Percentiles rank a stretch among this genome's conserved stretches.
phyloP scores from a whole-genome alignment of 2,888 invertebrate genomes.

The Pachliopta kotzebuea region DNA sequence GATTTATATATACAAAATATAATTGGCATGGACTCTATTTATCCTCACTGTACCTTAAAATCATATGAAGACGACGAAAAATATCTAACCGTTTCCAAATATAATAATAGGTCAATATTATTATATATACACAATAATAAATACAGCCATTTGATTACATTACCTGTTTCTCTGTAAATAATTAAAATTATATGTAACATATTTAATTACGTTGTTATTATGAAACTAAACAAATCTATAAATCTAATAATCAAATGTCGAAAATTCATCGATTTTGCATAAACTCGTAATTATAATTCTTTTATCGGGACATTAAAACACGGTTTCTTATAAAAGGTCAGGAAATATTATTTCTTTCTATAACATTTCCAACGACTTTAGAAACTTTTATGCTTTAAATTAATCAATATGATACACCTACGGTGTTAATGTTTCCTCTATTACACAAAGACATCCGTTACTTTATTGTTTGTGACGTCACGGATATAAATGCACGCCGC shows the following conservation, averaged over 20 bases:
- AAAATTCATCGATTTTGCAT: constrained; percentile 19
- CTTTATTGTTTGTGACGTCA: constrained; percentile 21
- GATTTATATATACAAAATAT: too few relatives aligned
- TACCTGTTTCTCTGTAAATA: too few relatives aligned
- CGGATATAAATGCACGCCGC: constrained; percentile 13
- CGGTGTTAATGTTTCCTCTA: constrained; percentile 27
- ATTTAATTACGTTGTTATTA: background rate
- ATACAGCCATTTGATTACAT: too few relatives aligned
- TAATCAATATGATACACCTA: constrained; percentile 4
- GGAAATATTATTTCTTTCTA: constrained; percentile 9
- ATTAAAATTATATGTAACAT: too few relatives aligned
- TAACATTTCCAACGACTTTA: constrained; percentile 5
- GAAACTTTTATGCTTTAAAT: constrained; percentile 7
- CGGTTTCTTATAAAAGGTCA: constrained; percentile 3
- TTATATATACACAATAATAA: too few relatives aligned
- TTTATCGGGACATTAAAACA: constrained; percentile 18
- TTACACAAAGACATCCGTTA: constrained; percentile 29
- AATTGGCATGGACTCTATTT: too few relatives aligned
- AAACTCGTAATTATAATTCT: constrained; percentile 20
- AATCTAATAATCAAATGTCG: constrained; percentile 9
- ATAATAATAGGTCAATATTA: too few relatives aligned
- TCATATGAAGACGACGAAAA: too few relatives aligned
- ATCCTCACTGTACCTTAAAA: too few relatives aligned
- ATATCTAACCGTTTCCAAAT: too few relatives aligned
- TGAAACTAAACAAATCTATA: background rate